Base-by-base conservation (phyloP, 1,140 invertebrate genomes). In the Hylaeus volcanicus region DNA sequence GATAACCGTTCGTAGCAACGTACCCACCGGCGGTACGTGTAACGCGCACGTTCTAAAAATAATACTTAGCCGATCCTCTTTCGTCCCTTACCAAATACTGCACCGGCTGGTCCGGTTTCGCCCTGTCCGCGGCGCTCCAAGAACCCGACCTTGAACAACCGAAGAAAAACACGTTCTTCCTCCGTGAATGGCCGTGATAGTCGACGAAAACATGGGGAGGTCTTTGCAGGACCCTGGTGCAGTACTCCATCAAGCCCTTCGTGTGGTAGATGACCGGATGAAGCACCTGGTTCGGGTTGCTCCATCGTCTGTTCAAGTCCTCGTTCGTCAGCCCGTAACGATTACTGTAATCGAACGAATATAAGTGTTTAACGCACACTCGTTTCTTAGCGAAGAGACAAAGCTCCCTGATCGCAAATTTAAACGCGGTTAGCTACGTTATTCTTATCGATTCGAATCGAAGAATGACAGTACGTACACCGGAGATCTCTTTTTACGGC, bases 121-220 rank as follows among this genome's bases (percentile, higher is more conserved):
- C 90, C 68, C 93, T 91, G 89, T 96, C 95, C 74, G 90, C 93
- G 75, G 93, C 93, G 89, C 94, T 94, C 95, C 95, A 96, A 79
- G 95, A 95, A 88, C 95, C 94, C 41, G 94, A 94, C 82, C 93
- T 95, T 84, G 96, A 96, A 92, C 97, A 98, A 51, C 97, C 97
- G 91, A 97, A 98, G 81, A 98, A 94, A 94, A 98, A 98, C 64
- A 97, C 96, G 90, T 98, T 98, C 94, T 98, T 97, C 90, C 96
- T 95, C 55, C 97, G 94, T 39, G 97, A 98, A 92, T 98, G 98
- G 3, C 97, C 98, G 92, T 98, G 98, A 88, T 97, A 97, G 94
- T 98, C 97, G 92, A 97, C 97, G 91, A 96, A 98, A n/a, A 97
- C 95, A 88, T 95, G 93, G 5, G 96, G 96, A 6, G 94, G 92